Evolutionary conservation across 1,140 invertebrate genomes (phyloP).

Genomic region (Probaryconus sp.): DNA sequence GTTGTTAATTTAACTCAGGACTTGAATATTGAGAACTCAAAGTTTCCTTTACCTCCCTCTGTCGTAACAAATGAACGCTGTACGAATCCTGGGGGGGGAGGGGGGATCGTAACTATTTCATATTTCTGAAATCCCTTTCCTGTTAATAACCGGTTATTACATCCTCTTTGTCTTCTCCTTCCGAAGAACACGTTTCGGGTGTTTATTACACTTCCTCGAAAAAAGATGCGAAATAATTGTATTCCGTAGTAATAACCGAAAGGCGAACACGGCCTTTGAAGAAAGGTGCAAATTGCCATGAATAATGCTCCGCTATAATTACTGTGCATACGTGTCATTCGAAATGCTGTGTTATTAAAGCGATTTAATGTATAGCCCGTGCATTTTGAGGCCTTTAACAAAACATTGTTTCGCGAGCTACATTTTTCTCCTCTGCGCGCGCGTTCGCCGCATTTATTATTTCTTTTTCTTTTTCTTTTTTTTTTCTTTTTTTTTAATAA

Average conservation of each 20-base stretch:
- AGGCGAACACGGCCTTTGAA: slow-evolving; percentile 36
- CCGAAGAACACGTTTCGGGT: slow-evolving; percentile 64
- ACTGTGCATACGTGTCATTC: slow-evolving; percentile 49
- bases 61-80: too few species aligned
- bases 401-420: slow-evolving; percentile 2
- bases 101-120: slow-evolving; percentile 16
- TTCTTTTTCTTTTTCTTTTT: too few species aligned
- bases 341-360: slow-evolving; percentile 32
- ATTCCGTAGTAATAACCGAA: slow-evolving; percentile 27
- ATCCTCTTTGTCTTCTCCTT: slow-evolving; percentile 61
- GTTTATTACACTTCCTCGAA: slow-evolving; percentile 47
- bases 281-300: slow-evolving; percentile 51
- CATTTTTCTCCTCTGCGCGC: too few species aligned
- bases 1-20: too few species aligned
- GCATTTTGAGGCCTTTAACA: slow-evolving; percentile 13
- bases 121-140: slow-evolving; percentile 34
- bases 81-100: too few species aligned
- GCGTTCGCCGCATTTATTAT: too few species aligned
- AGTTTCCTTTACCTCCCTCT: too few species aligned
- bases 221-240: slow-evolving; percentile 52
- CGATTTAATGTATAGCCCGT: slow-evolving; percentile 1
- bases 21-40: too few species aligned
- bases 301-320: slow-evolving; percentile 43
- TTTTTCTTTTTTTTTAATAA: too few species aligned
- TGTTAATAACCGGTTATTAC: slow-evolving; percentile 43